Percentiles rank a stretch among this genome's conserved stretches.
These are phyloP conservation scores for Apeltes quadracus DNA, from an alignment of 2,113 vertebrate genomes.

Conservation along the genomic window DNA sequence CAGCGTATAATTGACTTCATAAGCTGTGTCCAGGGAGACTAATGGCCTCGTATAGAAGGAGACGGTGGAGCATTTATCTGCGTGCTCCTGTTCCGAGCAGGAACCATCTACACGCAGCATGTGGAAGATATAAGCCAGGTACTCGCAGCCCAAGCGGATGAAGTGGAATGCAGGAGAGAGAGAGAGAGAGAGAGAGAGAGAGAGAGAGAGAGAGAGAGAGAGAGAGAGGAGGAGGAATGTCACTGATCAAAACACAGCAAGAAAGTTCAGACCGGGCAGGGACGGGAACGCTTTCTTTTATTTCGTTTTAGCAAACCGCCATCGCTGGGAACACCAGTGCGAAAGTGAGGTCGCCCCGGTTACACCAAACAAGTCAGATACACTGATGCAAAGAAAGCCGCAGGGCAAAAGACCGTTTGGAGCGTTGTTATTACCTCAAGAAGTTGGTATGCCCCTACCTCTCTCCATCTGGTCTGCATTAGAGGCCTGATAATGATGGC, in stretches of 20 bases:
- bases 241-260: constrained; percentile 72
- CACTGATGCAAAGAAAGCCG: constrained; percentile 46
- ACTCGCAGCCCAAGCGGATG: constrained; percentile 72
- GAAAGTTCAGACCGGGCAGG: constrained; percentile 38
- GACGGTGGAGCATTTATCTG: constrained; percentile 77
- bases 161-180: constrained; percentile 75
- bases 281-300: constrained; percentile 9
- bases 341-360: constrained; percentile 24
- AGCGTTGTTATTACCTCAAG: constrained; percentile 87
- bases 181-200: constrained; percentile 50
- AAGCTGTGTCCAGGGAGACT: constrained; percentile 77
- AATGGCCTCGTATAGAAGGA: constrained; percentile 74
- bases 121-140: constrained; percentile 85
- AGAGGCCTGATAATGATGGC: constrained; percentile 83
- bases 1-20: constrained; percentile 84
- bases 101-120: constrained; percentile 76
- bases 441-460: constrained; percentile 86
- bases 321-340: constrained; percentile 8
- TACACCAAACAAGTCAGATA: constrained; percentile 56
- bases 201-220: constrained; percentile 48
- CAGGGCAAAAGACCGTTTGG: constrained; percentile 70
- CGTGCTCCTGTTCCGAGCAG: constrained; percentile 74
- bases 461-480: constrained; percentile 91
- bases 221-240: constrained; percentile 65
- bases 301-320: constrained; percentile 33